phyloP scores from a whole-genome alignment of 2,797 vertebrate genomes.

The Eupleurogrammus muticus region DNA sequence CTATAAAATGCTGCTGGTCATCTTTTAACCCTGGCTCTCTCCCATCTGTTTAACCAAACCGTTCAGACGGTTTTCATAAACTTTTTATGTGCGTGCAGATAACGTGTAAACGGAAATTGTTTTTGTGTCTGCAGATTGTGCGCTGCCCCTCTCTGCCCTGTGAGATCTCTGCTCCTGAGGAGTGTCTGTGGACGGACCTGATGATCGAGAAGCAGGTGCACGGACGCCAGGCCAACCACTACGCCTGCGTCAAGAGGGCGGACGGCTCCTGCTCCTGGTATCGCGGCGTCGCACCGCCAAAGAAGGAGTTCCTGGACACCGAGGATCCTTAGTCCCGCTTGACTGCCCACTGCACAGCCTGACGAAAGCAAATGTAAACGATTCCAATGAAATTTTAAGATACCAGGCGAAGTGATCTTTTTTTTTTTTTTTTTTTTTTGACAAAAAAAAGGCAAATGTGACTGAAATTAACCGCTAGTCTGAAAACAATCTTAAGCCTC shows the following conservation, averaged over 20 bases:
- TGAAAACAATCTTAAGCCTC: conserved; percentile 61
- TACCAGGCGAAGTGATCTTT: conserved; percentile 52
- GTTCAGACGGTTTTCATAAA: too few relatives aligned
- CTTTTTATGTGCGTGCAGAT: neutral
- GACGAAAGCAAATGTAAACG: conserved; percentile 57
- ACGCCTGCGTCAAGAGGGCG: conserved; percentile 95
- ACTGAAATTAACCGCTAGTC: conserved; percentile 57
- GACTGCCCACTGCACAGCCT: conserved; percentile 62
- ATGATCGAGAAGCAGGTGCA: conserved; percentile 97
- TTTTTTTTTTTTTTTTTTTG: conserved; percentile 7
- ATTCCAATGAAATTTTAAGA: conserved; percentile 58
- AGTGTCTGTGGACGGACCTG: conserved; percentile 99
- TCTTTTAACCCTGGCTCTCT: too few relatives aligned
- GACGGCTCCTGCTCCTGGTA: conserved; percentile 98
- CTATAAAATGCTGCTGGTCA: too few relatives aligned
- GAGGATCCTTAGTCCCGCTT: conserved; percentile 91
- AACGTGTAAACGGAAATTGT: neutral
- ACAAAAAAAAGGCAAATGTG: conserved; percentile 46
- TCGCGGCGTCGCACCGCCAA: conserved; percentile 92
- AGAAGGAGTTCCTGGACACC: conserved; percentile 96
- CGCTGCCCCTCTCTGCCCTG: conserved; percentile 95
- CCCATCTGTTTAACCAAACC: too few relatives aligned
- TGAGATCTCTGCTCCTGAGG: conserved; percentile 91
- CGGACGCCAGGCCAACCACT: conserved; percentile 96
- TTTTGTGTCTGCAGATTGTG: conserved; percentile 86